Conservation (phyloP, 2,113 vertebrate species). For the Megaceryle maxima region DNA sequence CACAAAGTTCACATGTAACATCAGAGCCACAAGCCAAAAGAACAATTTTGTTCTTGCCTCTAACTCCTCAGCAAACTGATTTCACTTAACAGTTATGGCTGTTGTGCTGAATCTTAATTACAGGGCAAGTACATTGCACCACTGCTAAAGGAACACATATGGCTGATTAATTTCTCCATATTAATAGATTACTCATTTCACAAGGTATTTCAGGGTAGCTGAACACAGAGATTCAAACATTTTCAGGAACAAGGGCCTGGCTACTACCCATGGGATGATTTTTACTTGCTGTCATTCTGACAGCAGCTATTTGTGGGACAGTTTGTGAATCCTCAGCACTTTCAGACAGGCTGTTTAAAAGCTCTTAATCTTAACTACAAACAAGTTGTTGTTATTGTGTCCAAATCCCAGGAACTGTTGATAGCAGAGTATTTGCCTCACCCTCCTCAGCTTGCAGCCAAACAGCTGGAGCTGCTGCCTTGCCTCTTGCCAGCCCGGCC, state of each 20-base stretch:
- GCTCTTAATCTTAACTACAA: neutral
- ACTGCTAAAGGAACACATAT: neutral
- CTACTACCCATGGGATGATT: neutral
- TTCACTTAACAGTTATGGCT: neutral
- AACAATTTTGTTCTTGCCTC: neutral
- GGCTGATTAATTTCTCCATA: neutral
- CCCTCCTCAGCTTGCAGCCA: fast-evolving
- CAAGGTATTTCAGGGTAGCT: neutral
- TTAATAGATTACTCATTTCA: neutral
- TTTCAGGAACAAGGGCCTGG: neutral
- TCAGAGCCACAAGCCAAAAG: neutral
- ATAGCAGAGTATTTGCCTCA: neutral
- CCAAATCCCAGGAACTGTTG: neutral
- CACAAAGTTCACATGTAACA: neutral
- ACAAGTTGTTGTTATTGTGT: neutral
- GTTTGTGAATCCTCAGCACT: neutral
- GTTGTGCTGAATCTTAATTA: neutral
- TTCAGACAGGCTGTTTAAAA: neutral
- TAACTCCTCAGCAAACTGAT: neutral
- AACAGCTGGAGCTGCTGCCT: neutral
- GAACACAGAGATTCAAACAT: neutral
- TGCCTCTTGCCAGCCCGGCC: neutral
- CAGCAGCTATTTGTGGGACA: neutral
- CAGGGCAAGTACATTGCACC: neutral
- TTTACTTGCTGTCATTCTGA: neutral